Evolutionary conservation across 2,113 vertebrate genomes (phyloP).

Genomic region (Brevimyrus niger): DNA sequence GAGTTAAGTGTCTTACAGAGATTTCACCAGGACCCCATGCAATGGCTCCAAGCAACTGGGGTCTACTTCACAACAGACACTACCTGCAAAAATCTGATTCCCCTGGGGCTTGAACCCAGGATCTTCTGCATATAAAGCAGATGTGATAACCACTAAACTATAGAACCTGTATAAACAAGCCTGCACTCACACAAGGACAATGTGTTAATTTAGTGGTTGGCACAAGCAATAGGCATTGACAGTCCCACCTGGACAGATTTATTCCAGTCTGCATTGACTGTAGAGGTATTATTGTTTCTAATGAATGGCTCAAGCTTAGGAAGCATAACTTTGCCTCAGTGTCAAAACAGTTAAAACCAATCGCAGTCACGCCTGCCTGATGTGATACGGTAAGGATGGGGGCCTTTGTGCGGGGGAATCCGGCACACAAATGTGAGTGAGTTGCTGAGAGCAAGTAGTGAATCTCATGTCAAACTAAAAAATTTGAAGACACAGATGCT

Average conservation of each 20-base stretch:
- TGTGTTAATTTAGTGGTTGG: not conserved
- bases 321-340: not conserved
- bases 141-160: slow-evolving; percentile 99
- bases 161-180: slow-evolving; percentile 63
- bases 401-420: not conserved
- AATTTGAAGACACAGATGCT: not conserved
- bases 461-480: not conserved
- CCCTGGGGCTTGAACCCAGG: slow-evolving; percentile 99
- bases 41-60: not conserved
- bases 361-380: not conserved
- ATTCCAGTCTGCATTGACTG: not conserved
- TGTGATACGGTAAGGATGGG: not conserved
- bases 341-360: not conserved
- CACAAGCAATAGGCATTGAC: not conserved
- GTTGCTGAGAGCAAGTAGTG: not conserved
- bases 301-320: not conserved
- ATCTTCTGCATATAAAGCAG: slow-evolving; percentile 99
- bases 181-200: not conserved
- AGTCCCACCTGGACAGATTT: not conserved
- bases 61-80: not conserved
- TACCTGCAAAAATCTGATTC: slow-evolving; percentile 58
- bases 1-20: not conserved
- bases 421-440: not conserved
- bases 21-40: not conserved
- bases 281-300: not conserved